Evolutionary conservation across 2,888 invertebrate species (phyloP).

Genomic region (Phlogophora meticulosa): DNA sequence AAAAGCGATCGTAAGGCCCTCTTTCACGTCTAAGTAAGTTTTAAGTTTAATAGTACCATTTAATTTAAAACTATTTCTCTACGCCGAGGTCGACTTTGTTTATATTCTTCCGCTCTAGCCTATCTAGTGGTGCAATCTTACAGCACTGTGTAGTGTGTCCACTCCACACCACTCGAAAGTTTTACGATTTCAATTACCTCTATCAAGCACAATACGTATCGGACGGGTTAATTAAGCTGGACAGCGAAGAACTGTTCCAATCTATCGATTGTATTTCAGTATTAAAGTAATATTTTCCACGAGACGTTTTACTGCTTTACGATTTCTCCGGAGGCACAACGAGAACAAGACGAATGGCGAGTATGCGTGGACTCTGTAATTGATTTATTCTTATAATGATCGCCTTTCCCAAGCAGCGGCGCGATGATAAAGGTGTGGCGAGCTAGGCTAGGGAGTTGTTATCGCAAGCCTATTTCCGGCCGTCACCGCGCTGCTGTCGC

Average conservation of each 20-base stretch:
- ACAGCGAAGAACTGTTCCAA: slow-evolving; percentile 64
- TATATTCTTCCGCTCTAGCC: slow-evolving; percentile 7
- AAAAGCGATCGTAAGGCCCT: slow-evolving; percentile 3
- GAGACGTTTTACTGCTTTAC: slow-evolving; percentile 73
- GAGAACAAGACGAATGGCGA: slow-evolving; percentile 72
- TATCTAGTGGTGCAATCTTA: slow-evolving; percentile 16
- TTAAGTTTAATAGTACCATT: not conserved
- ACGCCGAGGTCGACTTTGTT: not conserved
- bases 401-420: slow-evolving; percentile 85
- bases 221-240: slow-evolving; percentile 75
- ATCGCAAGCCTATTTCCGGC: slow-evolving; percentile 90
- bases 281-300: slow-evolving; percentile 67
- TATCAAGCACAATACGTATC: slow-evolving; percentile 75
- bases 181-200: slow-evolving; percentile 76
- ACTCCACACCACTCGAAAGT: slow-evolving; percentile 61
- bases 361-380: slow-evolving; percentile 76
- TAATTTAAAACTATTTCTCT: not conserved
- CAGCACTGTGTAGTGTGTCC: slow-evolving; percentile 47
- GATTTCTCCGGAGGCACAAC: slow-evolving; percentile 72
- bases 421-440: slow-evolving; percentile 85
- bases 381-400: slow-evolving; percentile 89
- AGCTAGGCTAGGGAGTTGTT: slow-evolving; percentile 87
- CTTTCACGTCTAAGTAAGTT: not conserved
- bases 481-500: slow-evolving; percentile 84
- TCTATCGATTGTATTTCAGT: slow-evolving; percentile 68